These are phyloP conservation scores for Lucinisca nassula DNA, from an alignment of 2,888 invertebrate species.

Conservation along the genomic window DNA sequence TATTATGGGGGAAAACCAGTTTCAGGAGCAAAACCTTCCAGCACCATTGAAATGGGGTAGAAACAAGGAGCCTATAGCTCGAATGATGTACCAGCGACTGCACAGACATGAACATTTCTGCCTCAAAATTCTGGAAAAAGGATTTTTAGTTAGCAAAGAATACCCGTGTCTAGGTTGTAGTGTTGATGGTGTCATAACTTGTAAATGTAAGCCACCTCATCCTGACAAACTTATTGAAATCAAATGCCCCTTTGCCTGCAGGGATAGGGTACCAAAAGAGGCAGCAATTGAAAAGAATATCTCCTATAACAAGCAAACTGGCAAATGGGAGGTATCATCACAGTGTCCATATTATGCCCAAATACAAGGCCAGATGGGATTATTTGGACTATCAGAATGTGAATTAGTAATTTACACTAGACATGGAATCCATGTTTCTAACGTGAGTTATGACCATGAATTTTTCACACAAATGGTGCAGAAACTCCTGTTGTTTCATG, in stretches of 20 bases:
- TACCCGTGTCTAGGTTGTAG: slow-evolving; percentile 19
- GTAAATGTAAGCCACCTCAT: slow-evolving; percentile 16
- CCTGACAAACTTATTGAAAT: slow-evolving; percentile 14
- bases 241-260: slow-evolving; percentile 12
- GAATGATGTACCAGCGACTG: background rate
- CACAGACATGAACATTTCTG: background rate
- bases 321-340: background rate
- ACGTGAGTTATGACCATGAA: slow-evolving; percentile 1
- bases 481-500: background rate
- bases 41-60: slow-evolving; percentile 11
- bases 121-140: background rate
- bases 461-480: background rate
- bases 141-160: background rate
- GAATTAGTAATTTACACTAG: slow-evolving; percentile 32
- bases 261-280: background rate
- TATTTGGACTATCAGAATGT: slow-evolving; percentile 4
- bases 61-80: background rate
- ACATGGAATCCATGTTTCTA: slow-evolving; percentile 21
- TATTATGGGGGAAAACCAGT: background rate
- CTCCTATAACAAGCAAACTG: background rate
- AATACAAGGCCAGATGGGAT: slow-evolving; percentile 28
- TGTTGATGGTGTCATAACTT: slow-evolving; percentile 6
- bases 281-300: slow-evolving; percentile 9
- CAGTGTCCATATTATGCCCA: slow-evolving; percentile 26
- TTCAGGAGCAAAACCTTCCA: background rate